Evolutionary conservation across 2,888 invertebrate species (phyloP), one percentile per base, ranked within the genome.

Genomic region (Geotrupes spiniger): DNA sequence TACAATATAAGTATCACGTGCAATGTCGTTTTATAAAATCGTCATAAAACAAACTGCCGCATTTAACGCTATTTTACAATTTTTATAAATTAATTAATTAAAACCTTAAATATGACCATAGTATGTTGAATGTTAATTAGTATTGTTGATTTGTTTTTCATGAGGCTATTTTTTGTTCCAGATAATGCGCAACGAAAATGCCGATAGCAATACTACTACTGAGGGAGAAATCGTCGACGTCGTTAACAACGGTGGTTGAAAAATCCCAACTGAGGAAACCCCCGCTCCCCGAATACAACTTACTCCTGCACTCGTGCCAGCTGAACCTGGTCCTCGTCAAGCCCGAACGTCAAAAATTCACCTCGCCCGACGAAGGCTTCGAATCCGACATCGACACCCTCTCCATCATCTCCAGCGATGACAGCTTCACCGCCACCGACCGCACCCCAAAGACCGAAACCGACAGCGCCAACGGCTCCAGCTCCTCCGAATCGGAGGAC

Each of bases 341-440:
- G 2, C 56, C 61, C 8, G 62, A 58, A 42, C 45, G 49, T n/a
- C 44, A 48, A n/a, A 33, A 43, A 16, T 15, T 14, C 15, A 42
- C 51, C 10, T 28, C 38, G 2, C 4, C 53, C 2, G 76, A 76
- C 53, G 76, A 76, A 57, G 76, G 76, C n/a, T 76, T 76, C 63
- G 76, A 76, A 61, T 74, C 74, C 4, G 75, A 74, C 52, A 68
- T 73, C 28, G 76, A 75, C 54, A 73, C 64, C 41, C 57, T 72
- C 9, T 73, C 73, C 2, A 59, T 74, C 31, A 62, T 74, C 1
- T 73, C 73, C 2, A 69, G 68, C 46, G 73, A 73, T 54, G 74
- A 73, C 46, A 68, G 70, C 42, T 69, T 68, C 51, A 62, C 61
- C 6, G 54, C 54, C 49, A 37, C 31, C 44, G 50, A 51, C 46